Evolutionary conservation across 2,888 invertebrate genomes (phyloP).

Genomic region (Diabrotica balteata): DNA sequence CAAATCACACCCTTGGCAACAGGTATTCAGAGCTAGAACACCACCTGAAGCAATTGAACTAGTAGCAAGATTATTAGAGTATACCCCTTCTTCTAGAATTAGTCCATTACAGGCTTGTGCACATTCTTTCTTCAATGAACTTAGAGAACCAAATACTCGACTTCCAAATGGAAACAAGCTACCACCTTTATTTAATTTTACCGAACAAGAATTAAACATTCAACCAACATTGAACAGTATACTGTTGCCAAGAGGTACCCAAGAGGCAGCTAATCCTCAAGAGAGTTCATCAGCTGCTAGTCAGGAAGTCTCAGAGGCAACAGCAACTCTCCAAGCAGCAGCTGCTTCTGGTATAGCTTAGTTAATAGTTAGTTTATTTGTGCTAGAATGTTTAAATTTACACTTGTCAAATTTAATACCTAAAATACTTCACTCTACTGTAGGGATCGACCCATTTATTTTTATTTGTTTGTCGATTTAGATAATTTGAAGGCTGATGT

Average conservation of each 20-base stretch:
- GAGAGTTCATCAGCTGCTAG: slow-evolving; percentile 35
- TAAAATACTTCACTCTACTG: slow-evolving; percentile 13
- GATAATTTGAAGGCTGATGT: slow-evolving; percentile 9
- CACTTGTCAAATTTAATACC: slow-evolving; percentile 13
- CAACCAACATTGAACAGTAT: slow-evolving; percentile 88
- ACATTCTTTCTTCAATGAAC: slow-evolving; percentile 98
- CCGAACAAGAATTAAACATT: slow-evolving; percentile 90
- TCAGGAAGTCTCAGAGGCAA: slow-evolving; percentile 40
- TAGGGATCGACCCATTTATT: slow-evolving; percentile 10
- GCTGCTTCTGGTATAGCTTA: slow-evolving; percentile 57
- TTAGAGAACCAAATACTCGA: slow-evolving; percentile 89
- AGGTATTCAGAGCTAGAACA: slow-evolving; percentile 94
- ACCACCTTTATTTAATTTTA: slow-evolving; percentile 97
- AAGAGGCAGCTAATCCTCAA: slow-evolving; percentile 49
- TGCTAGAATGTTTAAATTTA: slow-evolving; percentile 11
- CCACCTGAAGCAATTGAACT: slow-evolving; percentile 91
- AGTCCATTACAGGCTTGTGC: slow-evolving; percentile 97
- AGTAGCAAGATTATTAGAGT: slow-evolving; percentile 93
- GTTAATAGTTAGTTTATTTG: slow-evolving; percentile 26
- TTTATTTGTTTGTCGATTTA: slow-evolving; percentile 7
- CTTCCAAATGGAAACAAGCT: slow-evolving; percentile 92
- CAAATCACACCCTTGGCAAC: slow-evolving; percentile 99
- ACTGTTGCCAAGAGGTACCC: slow-evolving; percentile 78
- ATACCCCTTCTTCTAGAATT: slow-evolving; percentile 95
- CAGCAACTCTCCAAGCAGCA: slow-evolving; percentile 44